A percentile compares a stretch with the other conserved stretches of the same genome.
phyloP scores from a whole-genome alignment of 2,797 vertebrate species.

The Propithecus deckenii region DNA sequence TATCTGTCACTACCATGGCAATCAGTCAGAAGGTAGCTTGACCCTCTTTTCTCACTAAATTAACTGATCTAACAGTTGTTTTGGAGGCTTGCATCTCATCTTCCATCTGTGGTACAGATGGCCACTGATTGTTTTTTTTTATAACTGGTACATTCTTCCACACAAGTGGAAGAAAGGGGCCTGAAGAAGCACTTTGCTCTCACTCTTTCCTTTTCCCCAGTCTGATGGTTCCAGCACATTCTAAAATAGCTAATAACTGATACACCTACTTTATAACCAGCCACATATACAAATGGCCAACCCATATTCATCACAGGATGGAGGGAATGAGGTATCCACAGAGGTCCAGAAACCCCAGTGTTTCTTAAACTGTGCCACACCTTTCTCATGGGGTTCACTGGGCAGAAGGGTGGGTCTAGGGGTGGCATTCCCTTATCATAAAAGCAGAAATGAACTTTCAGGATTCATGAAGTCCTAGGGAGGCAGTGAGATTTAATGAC shows the following conservation, averaged over 20 bases:
- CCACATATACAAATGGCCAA: background rate
- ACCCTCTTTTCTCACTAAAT: background rate
- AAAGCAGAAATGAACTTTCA: background rate
- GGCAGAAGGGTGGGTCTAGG: background rate
- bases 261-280: background rate
- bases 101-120: background rate
- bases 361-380: background rate
- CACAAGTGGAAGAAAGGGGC: background rate
- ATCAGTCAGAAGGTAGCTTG: background rate
- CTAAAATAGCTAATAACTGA: slow-evolving; percentile 29
- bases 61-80: background rate
- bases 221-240: slow-evolving; percentile 8
- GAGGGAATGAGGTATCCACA: background rate
- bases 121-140: background rate
- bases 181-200: background rate
- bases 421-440: background rate
- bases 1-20: background rate
- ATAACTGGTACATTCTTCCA: background rate
- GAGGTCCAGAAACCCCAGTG: background rate
- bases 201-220: background rate
- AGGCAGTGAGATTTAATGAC: background rate
- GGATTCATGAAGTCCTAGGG: background rate
- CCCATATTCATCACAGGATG: background rate
- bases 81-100: background rate
- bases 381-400: background rate